These are phyloP conservation scores for Aphelinus atriplicis DNA, from an alignment of 1,140 invertebrate genomes.

Conservation along the genomic window DNA sequence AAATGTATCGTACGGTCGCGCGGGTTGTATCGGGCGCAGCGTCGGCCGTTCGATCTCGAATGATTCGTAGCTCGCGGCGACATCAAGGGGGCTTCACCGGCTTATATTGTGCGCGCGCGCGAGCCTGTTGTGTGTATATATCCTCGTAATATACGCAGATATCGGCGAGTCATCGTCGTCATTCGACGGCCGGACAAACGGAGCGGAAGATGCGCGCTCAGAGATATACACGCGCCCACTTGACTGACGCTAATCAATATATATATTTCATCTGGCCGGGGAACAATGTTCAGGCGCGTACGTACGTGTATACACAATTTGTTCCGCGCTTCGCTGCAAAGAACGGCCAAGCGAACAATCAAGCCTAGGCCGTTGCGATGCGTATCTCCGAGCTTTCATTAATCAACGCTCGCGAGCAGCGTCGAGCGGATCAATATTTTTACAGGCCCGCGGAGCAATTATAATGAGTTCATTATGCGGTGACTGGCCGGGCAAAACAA, in stretches of 20 bases:
- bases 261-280: conserved; percentile 20
- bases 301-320: conserved; percentile 9
- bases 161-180: conserved; percentile 26
- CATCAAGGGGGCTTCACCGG: conserved; percentile 11
- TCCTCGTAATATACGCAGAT: too few relatives aligned
- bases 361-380: not conserved
- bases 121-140: too few relatives aligned
- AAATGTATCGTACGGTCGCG: too few relatives aligned
- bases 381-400: conserved; percentile 6
- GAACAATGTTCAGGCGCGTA: not conserved
- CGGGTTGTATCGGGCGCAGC: too few relatives aligned
- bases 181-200: conserved; percentile 11
- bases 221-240: not conserved
- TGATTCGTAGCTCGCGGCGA: conserved; percentile 19
- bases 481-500: too few relatives aligned
- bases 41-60: not conserved
- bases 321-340: conserved; percentile 4
- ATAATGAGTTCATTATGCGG: too few relatives aligned
- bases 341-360: conserved; percentile 20
- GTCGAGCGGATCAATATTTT: conserved; percentile 19
- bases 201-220: not conserved
- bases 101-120: too few relatives aligned
- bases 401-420: conserved; percentile 21
- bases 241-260: conserved; percentile 37
- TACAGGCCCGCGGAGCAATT: not conserved